These are phyloP conservation scores for Neuroterus valhalla DNA, from an alignment of 1,140 invertebrate genomes.

Conservation along the genomic window DNA sequence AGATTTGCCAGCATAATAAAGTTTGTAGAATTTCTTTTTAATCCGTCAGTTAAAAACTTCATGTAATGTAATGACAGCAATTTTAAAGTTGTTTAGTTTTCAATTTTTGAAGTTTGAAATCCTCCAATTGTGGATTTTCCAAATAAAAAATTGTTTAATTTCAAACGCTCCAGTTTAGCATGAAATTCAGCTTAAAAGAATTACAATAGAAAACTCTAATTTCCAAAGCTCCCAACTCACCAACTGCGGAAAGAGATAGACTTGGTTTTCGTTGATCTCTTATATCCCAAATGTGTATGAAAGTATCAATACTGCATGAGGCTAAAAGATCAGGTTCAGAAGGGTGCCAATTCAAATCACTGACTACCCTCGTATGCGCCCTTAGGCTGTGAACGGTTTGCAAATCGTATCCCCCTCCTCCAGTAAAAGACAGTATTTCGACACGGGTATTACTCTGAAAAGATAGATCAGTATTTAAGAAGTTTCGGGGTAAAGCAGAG, in stretches of 20 bases:
- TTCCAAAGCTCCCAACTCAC: conserved; percentile 68
- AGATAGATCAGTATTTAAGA: neutral
- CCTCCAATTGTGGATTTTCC: too few relatives aligned
- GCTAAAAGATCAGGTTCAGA: conserved; percentile 92
- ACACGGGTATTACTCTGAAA: conserved; percentile 88
- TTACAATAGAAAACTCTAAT: too few relatives aligned
- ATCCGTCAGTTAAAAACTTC: too few relatives aligned
- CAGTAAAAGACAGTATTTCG: conserved; percentile 87
- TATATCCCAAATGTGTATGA: conserved; percentile 95
- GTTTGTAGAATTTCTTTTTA: too few relatives aligned
- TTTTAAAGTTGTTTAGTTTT: neutral
- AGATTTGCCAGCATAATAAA: too few relatives aligned
- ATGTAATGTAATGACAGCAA: neutral
- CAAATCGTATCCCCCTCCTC: conserved; percentile 76
- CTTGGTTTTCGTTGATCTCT: conserved; percentile 88
- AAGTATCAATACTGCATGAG: conserved; percentile 95
- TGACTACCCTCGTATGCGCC: conserved; percentile 91
- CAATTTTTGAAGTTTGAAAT: too few relatives aligned
- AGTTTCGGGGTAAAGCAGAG: too few relatives aligned
- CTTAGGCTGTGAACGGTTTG: conserved; percentile 84
- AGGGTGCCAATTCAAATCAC: conserved; percentile 94
- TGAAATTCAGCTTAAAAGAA: too few relatives aligned
- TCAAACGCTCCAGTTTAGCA: too few relatives aligned
- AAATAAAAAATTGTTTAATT: too few relatives aligned
- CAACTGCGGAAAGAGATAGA: conserved; percentile 86